Base-by-base conservation (phyloP, 2,113 vertebrate species). In the Spermophilus dauricus region DNA sequence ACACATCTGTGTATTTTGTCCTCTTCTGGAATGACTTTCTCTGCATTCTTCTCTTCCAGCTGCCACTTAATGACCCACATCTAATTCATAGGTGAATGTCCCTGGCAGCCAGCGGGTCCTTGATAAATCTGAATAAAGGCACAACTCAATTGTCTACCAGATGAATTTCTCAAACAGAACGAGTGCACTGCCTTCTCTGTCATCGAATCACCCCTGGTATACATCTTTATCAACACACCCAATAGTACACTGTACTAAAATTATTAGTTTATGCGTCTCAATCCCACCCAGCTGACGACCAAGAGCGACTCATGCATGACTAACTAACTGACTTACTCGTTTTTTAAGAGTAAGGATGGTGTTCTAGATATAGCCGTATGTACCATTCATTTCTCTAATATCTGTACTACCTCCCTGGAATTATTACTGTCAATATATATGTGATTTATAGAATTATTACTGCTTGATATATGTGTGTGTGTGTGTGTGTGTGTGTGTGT, bases 71-170 rank as follows among this genome's bases (percentile, higher is more conserved):
- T 84, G 45, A 2, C 18, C 70, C 26, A 28, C 16, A 51, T 39
- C 45, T 73, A 22, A 75, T 48, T 65, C 61, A 51, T 4, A 72
- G 18, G 24, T 80, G 37, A 65, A 56, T 48, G 45, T 32, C 51
- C 28, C 42, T 56, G 72, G 63, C 34, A 85, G 63, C 45, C 51
- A 81, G 11, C 4, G 76, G 77, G 12, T 81, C 82, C 17, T 81
- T 86, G 42, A 80, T 32, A 80, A 92, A 93, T 82, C 18, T 30
- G 51, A 96, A 84, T 75, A 51, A 56, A 93, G n/a, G 28, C 22
- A 45, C 39, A 69, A 7, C 37, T 85, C 73, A 69, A 18, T 48
- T 32, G 18, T 39, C 56, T 92, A 42, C 39, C 24, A 65, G 70
- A 26, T 65, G 48, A 42, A 86, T 82, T 89, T 75, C 72, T 87